Base-by-base conservation (phyloP, 2,797 vertebrate species). In the Halcyon chelicuti region DNA sequence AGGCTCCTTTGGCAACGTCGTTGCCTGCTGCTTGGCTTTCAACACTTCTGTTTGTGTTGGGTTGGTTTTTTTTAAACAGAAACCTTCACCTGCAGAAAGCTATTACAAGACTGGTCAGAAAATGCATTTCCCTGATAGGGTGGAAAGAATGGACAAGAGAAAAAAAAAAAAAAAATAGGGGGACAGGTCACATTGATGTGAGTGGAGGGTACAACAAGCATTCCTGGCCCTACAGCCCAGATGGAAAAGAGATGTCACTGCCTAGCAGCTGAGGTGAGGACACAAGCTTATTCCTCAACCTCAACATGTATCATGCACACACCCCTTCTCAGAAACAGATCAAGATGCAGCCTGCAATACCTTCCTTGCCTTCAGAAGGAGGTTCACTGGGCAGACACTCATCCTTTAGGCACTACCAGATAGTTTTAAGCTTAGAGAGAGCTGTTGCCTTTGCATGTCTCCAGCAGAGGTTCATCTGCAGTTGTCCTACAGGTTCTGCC, bases 401-500 rank as follows among this genome's bases (percentile, higher is more conserved):
- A 75, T 54, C 72, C n/a, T 96, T 71, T n/a, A 77, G 75, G 75
- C 68, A 61, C 37, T 29, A 9, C 49, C 49, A 78, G 61, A 33
- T 46, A 35, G 26, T 37, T 71, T 60, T 40, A 72, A 57, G 60
- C 35, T 80, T 7, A 12, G 46, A 63, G 54, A 87, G 44, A n/a
- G 81, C 74, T 85, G 60, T 54, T 94, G 83, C 37, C 55, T 95
- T 91, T 94, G 87, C 92, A 58, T 62, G 71, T 63, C 86, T 96
- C 87, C 75, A 31, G 57, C 47, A 68, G 42, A 92, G 68, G 25
- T 80, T 92, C 72, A 42, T 83, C 68, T 77, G 49, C 67, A 94
- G 84, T 44, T 70, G 93, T 80, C 47, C 60, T 95, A 58, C 96
- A 95, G 92, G 96, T 97, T 97, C 92, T 65, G 74, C 95, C 84